phyloP scores from a whole-genome alignment of 2,888 invertebrate species.

The Acleris literana region DNA sequence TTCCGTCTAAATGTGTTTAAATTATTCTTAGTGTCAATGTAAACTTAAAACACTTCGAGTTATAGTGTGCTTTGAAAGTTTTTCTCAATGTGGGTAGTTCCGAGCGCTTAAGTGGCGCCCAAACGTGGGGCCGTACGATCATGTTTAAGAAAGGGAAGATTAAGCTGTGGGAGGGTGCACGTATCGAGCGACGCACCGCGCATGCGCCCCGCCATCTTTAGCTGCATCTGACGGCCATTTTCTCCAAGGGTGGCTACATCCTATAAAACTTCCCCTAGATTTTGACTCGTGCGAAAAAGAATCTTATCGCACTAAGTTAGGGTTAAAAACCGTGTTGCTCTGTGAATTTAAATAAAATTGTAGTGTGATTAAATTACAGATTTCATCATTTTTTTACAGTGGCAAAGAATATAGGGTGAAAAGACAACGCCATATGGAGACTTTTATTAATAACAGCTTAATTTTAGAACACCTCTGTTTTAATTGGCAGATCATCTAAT shows the following conservation, averaged over 20 bases:
- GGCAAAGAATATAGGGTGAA: too few species aligned
- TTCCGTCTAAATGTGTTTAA: background rate
- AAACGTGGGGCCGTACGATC: conserved; percentile 9
- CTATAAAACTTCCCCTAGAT: conserved; percentile 41
- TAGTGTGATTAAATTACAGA: conserved; percentile 13
- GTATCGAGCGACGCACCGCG: conserved; percentile 76
- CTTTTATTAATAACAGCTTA: too few species aligned
- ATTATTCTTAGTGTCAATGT: too few species aligned
- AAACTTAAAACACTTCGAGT: too few species aligned
- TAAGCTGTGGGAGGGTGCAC: conserved; percentile 67
- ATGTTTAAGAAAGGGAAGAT: conserved; percentile 48
- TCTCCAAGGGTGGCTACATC: conserved; percentile 60
- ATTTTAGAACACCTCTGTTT: too few species aligned
- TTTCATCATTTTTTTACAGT: background rate
- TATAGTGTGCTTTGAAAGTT: too few species aligned
- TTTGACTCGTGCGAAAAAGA: conserved; percentile 24
- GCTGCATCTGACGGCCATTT: conserved; percentile 76
- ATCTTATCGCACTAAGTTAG: conserved; percentile 5
- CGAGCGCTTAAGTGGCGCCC: conserved; percentile 31
- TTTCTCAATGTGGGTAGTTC: too few species aligned
- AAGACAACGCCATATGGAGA: too few species aligned
- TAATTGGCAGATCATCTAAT: too few species aligned
- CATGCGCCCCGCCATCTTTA: conserved; percentile 75
- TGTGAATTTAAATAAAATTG: conserved; percentile 1
- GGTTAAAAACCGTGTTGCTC: background rate